Evolutionary conservation across 2,888 invertebrate species (phyloP), one percentile per base, ranked within the genome.

Genomic region (Choreutis nemorana): DNA sequence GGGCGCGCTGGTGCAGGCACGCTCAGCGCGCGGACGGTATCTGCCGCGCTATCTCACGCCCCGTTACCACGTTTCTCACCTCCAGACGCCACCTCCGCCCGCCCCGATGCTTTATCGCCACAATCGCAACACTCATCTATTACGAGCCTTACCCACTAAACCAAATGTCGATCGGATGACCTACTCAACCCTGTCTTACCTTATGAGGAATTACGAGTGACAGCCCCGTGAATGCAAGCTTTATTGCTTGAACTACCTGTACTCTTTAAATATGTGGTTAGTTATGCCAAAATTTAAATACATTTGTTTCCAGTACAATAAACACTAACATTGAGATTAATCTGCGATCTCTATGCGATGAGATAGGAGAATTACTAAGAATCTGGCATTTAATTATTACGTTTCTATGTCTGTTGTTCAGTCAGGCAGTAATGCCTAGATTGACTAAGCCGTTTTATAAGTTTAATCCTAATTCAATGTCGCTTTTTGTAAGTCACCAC

Each of bases 381-480:
- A 73, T 67, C 64, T 78, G 77, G 70, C 77, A 77, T 78, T 78
- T 78, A 72, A 64, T 67, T 56, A n/a, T n/a, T 45, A 39, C 48
- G 48, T 45, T 50, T 50, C 45, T 64, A 72, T 72, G 70, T 65
- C 57, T 55, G 47, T 53, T 62, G 70, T 70, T 72, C 77, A 73
- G 49, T 73, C 64, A 70, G 58, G 71, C 75, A 55, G 57, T 55
- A 68, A 67, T 55, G 66, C 68, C 72, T 67, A 73, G 72, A 73
- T 77, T 65, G 63, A 44, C 59, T 61, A 66, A 70, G 68, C 59
- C 58, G 64, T 66, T 73, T 64, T 61, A 70, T 66, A 63, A 55
- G 58, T 48, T 61, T 75, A 72, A 78, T 77, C 75, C 75, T 68
- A 61, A 65, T 68, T 64, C 61, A 62, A 66, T 67, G 66, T 50